These are phyloP conservation scores for Arge pagana DNA, from an alignment of 2,888 invertebrate species.

Conservation along the genomic window DNA sequence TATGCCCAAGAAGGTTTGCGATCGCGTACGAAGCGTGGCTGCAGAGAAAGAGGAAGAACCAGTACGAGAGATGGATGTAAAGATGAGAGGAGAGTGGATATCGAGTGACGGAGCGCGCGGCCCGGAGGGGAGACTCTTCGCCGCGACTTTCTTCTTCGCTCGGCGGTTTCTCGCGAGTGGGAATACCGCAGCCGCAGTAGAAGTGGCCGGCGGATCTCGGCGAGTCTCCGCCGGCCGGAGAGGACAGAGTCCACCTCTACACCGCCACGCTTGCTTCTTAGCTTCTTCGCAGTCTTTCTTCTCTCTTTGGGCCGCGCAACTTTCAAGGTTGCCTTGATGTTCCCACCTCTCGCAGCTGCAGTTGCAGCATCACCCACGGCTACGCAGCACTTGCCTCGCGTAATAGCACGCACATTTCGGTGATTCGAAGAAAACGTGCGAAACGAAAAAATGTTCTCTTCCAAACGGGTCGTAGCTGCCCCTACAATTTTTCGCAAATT, in stretches of 20 bases:
- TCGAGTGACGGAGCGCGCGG: no score
- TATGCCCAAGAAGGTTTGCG: no score
- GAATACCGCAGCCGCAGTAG: not conserved
- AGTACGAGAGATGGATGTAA: slow-evolving; percentile 35
- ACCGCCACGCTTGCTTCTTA: no score
- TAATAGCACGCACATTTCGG: no score
- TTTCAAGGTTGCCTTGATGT: slow-evolving; percentile 50
- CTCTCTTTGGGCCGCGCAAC: slow-evolving; percentile 24
- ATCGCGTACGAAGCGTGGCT: no score
- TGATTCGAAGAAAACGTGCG: no score
- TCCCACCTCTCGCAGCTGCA: slow-evolving; percentile 39
- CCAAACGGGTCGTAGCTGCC: no score
- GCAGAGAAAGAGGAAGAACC: no score
- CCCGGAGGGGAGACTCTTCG: slow-evolving; percentile 2
- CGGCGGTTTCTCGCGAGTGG: slow-evolving; percentile 1
- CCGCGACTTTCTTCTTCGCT: slow-evolving; percentile 17
- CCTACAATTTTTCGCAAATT: no score
- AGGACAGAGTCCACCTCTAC: no score
- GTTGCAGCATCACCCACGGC: slow-evolving; percentile 24
- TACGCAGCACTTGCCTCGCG: slow-evolving; percentile 18
- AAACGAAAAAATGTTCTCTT: no score
- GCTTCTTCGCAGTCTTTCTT: slow-evolving; percentile 16
- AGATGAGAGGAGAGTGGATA: slow-evolving; percentile 39
- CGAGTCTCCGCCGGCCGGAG: no score
- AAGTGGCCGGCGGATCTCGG: not conserved